Conservation (phyloP, 2,797 vertebrate species). For the Schizothorax lantsangensis region DNA sequence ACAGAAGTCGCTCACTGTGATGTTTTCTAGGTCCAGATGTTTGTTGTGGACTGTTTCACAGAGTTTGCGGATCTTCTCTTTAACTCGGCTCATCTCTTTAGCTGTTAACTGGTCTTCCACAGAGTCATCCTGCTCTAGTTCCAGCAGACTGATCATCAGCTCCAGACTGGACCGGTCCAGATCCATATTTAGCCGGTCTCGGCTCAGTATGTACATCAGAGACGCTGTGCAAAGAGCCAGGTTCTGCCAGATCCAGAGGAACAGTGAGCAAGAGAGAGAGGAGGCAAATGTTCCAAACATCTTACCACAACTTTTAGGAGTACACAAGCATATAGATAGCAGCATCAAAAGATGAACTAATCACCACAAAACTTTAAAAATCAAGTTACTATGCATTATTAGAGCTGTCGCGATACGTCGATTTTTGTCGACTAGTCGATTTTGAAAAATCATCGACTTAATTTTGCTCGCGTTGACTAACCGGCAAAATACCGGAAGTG, state of each 20-base stretch:
- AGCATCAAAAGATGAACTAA: neutral
- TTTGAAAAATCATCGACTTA: too few relatives aligned
- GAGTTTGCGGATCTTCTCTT: constrained; percentile 96
- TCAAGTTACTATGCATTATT: neutral
- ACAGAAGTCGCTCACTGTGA: constrained; percentile 84
- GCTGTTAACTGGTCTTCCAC: constrained; percentile 86
- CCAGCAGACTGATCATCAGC: constrained; percentile 95
- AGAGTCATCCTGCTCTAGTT: constrained; percentile 88
- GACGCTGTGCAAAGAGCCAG: constrained; percentile 95
- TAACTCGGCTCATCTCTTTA: constrained; percentile 96
- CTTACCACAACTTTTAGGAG: neutral
- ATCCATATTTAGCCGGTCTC: constrained; percentile 98
- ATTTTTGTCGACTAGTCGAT: too few relatives aligned
- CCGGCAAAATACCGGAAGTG: too few relatives aligned
- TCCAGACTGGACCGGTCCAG: constrained; percentile 95
- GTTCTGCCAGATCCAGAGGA: constrained; percentile 78
- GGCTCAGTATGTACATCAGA: constrained; percentile 96
- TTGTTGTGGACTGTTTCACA: constrained; percentile 99
- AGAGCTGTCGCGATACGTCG: too few relatives aligned
- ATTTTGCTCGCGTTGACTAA: too few relatives aligned
- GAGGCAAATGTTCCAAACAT: neutral
- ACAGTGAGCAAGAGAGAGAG: neutral
- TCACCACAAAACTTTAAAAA: neutral
- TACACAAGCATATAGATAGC: too few relatives aligned
- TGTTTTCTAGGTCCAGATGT: constrained; percentile 97